phyloP scores from a whole-genome alignment of 1,140 invertebrate species.

The Brachionus rubens region DNA sequence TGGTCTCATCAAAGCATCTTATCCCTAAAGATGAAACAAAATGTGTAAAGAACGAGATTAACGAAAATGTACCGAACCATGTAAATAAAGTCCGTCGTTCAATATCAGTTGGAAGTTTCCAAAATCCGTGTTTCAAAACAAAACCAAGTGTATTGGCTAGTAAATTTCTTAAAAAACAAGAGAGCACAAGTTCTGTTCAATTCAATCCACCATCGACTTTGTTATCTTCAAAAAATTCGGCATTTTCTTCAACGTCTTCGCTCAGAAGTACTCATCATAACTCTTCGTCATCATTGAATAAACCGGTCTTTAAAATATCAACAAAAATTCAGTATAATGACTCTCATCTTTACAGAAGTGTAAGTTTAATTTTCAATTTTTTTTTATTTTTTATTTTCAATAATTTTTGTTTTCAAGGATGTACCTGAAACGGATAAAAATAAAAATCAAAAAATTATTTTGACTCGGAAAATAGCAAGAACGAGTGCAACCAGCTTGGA shows the following conservation, averaged over 20 bases:
- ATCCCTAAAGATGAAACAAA: background rate
- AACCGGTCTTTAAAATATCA: slow-evolving; percentile 23
- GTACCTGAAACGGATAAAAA: background rate
- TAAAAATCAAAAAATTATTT: slow-evolving; percentile 15
- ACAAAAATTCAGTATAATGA: slow-evolving; percentile 36
- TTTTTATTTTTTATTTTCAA: background rate
- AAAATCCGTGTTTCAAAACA: background rate
- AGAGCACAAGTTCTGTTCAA: slow-evolving; percentile 19
- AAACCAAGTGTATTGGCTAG: background rate
- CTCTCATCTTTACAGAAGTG: background rate
- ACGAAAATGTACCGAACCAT: background rate
- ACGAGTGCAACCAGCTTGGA: background rate
- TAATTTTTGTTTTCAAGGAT: background rate
- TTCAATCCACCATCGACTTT: background rate
- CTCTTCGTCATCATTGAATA: background rate
- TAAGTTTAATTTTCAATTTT: background rate
- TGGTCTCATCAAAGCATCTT: background rate
- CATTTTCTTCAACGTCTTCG: background rate
- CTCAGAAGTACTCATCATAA: background rate
- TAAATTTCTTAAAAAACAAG: slow-evolving; percentile 29
- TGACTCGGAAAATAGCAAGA: background rate
- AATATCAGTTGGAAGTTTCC: background rate
- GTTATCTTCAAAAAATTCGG: background rate
- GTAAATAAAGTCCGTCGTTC: background rate
- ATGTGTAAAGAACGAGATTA: background rate